These are phyloP conservation scores for Tethea ocularis DNA, from an alignment of 2,888 invertebrate species.

Conservation along the genomic window DNA sequence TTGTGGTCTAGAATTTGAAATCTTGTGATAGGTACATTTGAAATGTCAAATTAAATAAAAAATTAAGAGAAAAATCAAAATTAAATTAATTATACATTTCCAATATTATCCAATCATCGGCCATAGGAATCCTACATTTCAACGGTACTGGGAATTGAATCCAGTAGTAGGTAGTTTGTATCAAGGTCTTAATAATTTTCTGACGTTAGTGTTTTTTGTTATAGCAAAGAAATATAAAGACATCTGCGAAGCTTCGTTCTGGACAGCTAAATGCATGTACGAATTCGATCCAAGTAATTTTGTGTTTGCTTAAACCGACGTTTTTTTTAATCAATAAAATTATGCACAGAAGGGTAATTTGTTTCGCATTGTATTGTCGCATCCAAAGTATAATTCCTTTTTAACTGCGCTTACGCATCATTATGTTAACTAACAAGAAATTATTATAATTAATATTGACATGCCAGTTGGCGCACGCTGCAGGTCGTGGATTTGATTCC, in stretches of 20 bases:
- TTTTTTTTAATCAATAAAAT: background rate
- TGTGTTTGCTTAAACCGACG: slow-evolving; percentile 43
- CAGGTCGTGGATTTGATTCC: too few species aligned
- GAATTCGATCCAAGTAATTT: slow-evolving; percentile 52
- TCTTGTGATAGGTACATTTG: too few species aligned
- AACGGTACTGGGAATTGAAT: too few species aligned
- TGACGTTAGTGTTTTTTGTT: slow-evolving; percentile 25
- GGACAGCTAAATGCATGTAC: slow-evolving; percentile 58
- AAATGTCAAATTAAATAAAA: too few species aligned
- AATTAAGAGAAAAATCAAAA: too few species aligned
- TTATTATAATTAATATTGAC: too few species aligned
- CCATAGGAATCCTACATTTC: too few species aligned
- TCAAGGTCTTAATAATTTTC: background rate
- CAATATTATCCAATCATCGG: too few species aligned
- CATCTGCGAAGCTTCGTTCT: slow-evolving; percentile 53
- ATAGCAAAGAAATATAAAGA: slow-evolving; percentile 57
- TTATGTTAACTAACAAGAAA: background rate
- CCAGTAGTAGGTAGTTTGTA: too few species aligned
- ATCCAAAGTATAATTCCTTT: background rate
- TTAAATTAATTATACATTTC: too few species aligned
- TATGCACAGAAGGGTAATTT: background rate
- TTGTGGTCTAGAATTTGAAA: too few species aligned
- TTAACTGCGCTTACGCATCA: background rate
- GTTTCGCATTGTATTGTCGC: background rate
- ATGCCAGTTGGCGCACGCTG: too few species aligned